Base-by-base conservation (phyloP, 2,888 invertebrate genomes). In the Idaea biselata region DNA sequence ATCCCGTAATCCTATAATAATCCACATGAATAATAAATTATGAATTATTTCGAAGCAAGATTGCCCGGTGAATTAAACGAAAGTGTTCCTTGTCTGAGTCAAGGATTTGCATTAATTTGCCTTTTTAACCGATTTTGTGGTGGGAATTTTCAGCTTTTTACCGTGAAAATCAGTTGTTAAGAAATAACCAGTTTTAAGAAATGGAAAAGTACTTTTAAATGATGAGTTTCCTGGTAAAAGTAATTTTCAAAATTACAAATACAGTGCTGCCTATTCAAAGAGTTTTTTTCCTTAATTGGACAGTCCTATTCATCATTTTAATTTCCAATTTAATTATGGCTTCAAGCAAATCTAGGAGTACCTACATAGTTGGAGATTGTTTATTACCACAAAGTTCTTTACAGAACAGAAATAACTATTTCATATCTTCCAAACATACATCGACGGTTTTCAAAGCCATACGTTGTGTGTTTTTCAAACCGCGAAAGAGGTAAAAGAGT, bases 11-110 rank as follows among this genome's bases (percentile, higher is more conserved):
- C 11, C 65, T 59, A 61, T 68, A 73, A 72, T 78, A 80, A 81
- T 84, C 77, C 80, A 73, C 80, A 81, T 84, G 83, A 84, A 83
- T 86, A 83, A 81, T 83, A 82, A 44, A 82, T 80, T 71, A 71
- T 77, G 80, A 79, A 83, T 84, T 81, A 82, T 83, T 83, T 77
- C 77, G 75, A 72, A 70, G 59, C 65, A 63, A 68, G 69, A 73
- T 79, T 77, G 79, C 79, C 81, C 76, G 71, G 71, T 68, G 80
- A 79, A 84, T 84, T 84, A 83, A 74, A 73, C 61, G 69, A 71
- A 79, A 78, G 76, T 76, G 73, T 70, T 68, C 70, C 73, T 72
- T 59, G 67, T 56, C 4, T 33, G 66, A 68, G 65, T 69, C 69
- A 66, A 64, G 72, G 73, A 81, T 84, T 77, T 81, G 68, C 83